phyloP scores from a whole-genome alignment of 2,113 vertebrate genomes.

The Toxotes jaculatrix region DNA sequence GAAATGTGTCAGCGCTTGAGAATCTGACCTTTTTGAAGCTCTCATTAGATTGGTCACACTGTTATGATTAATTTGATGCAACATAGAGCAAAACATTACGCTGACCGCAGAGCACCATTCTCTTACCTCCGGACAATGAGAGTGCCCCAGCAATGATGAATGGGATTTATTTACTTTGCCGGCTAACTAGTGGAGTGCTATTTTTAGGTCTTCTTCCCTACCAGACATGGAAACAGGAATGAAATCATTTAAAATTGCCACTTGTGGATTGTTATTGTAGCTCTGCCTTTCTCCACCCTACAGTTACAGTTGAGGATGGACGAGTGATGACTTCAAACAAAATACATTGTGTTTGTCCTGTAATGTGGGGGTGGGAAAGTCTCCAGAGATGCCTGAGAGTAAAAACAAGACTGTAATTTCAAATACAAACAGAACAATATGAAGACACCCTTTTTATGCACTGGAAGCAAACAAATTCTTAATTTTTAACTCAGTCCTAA shows the following conservation, averaged over 20 bases:
- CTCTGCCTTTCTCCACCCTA: constrained; percentile 37
- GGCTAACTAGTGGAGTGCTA: constrained; percentile 51
- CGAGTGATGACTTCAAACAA: constrained; percentile 29
- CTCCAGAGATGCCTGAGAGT: constrained; percentile 40
- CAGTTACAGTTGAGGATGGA: constrained; percentile 42
- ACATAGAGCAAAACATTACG: constrained; percentile 42
- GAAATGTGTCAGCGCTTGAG: constrained; percentile 54
- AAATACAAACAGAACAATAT: constrained; percentile 46
- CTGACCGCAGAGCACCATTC: constrained; percentile 36
- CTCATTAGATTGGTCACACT: constrained; percentile 62
- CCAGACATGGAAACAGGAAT: constrained; percentile 69
- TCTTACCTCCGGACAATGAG: constrained; percentile 56
- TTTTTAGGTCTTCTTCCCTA: constrained; percentile 74
- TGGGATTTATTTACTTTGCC: constrained; percentile 70
- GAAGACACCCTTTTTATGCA: constrained; percentile 29
- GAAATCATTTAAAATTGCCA: constrained; percentile 53
- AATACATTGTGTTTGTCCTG: constrained; percentile 20
- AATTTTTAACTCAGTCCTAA: background rate
- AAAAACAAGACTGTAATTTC: constrained; percentile 38
- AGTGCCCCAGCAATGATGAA: constrained; percentile 64
- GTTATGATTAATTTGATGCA: constrained; percentile 62
- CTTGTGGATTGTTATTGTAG: constrained; percentile 45
- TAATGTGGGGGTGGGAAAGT: constrained; percentile 30
- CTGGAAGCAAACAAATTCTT: constrained; percentile 3
- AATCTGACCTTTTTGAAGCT: constrained; percentile 74